Evolutionary conservation across 2,113 vertebrate species (phyloP).

Genomic region (Thinocorus orbignyianus): DNA sequence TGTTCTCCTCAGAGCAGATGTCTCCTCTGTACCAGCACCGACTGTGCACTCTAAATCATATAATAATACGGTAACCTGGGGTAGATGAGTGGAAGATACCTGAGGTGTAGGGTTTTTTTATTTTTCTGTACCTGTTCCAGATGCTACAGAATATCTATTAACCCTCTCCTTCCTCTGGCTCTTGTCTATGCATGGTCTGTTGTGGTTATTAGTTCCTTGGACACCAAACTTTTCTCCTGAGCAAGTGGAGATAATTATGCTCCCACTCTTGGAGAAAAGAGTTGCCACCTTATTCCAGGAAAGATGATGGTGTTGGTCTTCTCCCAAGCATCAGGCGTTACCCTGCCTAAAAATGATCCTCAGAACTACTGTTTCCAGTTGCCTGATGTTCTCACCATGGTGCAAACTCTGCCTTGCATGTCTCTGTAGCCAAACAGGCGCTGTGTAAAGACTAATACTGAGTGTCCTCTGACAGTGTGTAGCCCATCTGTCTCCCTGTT

Average conservation of each 20-base stretch:
- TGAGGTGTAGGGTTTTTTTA: neutral
- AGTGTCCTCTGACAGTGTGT: neutral
- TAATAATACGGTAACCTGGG: rapidly evolving
- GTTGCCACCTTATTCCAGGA: neutral
- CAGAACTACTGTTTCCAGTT: neutral
- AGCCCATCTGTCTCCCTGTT: neutral
- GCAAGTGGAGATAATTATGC: neutral
- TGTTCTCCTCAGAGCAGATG: neutral
- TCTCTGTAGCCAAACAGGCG: neutral
- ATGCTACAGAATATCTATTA: neutral
- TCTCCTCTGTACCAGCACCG: rapidly evolving
- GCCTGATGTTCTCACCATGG: rapidly evolving
- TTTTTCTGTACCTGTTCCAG: neutral
- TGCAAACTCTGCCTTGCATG: neutral
- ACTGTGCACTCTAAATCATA: rapidly evolving
- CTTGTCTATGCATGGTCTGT: neutral
- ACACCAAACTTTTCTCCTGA: neutral
- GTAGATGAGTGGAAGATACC: neutral
- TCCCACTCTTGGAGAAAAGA: neutral
- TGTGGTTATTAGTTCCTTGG: neutral
- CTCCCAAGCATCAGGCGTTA: neutral
- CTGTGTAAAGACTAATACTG: neutral
- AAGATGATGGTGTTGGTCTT: neutral
- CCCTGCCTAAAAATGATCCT: neutral
- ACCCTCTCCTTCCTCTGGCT: neutral